Evolutionary conservation across 2,797 vertebrate genomes (phyloP).

Genomic region (Aselliscus stoliczkanus): DNA sequence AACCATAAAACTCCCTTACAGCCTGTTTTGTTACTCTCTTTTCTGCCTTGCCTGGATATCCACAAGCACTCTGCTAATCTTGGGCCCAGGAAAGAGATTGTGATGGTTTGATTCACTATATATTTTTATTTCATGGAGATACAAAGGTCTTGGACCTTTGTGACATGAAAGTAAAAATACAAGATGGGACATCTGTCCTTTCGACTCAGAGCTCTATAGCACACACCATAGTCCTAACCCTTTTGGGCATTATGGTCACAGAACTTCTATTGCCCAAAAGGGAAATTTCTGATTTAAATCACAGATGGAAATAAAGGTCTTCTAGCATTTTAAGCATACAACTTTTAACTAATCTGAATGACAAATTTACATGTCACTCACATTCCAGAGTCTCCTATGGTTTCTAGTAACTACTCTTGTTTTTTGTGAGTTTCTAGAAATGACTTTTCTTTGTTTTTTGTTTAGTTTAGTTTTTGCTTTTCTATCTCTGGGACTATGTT

Average conservation of each 20-base stretch:
- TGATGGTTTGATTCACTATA: background rate
- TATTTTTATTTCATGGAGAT: constrained; percentile 35
- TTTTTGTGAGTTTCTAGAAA: background rate
- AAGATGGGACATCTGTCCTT: background rate
- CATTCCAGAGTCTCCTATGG: background rate
- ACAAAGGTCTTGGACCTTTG: background rate
- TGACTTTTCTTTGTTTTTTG: background rate
- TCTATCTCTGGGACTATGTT: background rate
- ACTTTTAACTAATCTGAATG: constrained; percentile 25
- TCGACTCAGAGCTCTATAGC: background rate
- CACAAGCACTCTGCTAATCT: constrained; percentile 5
- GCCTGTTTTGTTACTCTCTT: background rate
- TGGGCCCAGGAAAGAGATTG: background rate
- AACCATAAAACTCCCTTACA: background rate
- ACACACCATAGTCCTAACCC: background rate
- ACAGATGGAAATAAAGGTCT: constrained; percentile 31
- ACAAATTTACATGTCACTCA: constrained; percentile 1
- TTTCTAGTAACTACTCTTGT: background rate
- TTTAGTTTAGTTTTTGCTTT: background rate
- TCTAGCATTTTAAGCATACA: constrained; percentile 19
- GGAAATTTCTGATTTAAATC: constrained; percentile 36
- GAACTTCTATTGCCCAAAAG: background rate
- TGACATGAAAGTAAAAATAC: constrained; percentile 4
- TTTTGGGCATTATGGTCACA: background rate
- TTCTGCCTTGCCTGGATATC: background rate